Base-by-base conservation (phyloP, 1,140 invertebrate genomes). In the Triops cancriformis region DNA sequence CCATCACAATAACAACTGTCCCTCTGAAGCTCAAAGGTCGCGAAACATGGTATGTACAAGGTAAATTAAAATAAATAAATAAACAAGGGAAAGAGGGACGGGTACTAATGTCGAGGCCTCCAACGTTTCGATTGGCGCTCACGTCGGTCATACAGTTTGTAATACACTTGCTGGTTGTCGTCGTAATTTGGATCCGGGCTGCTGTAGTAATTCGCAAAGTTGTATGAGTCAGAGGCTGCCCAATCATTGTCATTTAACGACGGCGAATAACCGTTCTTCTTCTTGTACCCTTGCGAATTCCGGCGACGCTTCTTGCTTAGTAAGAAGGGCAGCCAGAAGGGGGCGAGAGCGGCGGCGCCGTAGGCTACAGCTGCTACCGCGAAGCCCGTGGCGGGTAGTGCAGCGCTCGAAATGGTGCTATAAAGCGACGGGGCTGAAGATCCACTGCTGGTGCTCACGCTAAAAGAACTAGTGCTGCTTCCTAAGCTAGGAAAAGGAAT, bases 251-350 rank as follows among this genome's bases (percentile, higher is more conserved):
- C 51, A 23, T 64, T 12, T 1, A 23, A 64, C 51, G 0, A 9
- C 14, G n/a, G 5, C 5, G 51, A 64, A 23, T 64, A 64, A 18
- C 51, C 51, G 18, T 64, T 64, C 14, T 64, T 64, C 51, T 64
- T 64, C 23, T 64, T 64, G 14, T 64, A 64, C 14, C 18, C n/a
- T 18, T 23, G 51, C 51, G 51, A 64, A 23, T 64, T 64, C 10
- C 51, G 51, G 51, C 51, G 51, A 23, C 51, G 51, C 28, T 76
- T 76, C 74, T 45, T 76, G 37, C 37, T 31, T 14, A 41, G 37
- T 27, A 76, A 45, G 14, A 76, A 42, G 12, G 74, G 74, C 26
- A 76, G 74, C 74, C 74, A 76, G 37, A 76, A 27, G 26, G 74
- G 74, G 23, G 45, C 37, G n/a, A 76, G 37, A 42, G 74, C 74